Percentiles rank a stretch among this genome's conserved stretches.
phyloP scores from a whole-genome alignment of 2,113 vertebrate species.

The Solea senegalensis region DNA sequence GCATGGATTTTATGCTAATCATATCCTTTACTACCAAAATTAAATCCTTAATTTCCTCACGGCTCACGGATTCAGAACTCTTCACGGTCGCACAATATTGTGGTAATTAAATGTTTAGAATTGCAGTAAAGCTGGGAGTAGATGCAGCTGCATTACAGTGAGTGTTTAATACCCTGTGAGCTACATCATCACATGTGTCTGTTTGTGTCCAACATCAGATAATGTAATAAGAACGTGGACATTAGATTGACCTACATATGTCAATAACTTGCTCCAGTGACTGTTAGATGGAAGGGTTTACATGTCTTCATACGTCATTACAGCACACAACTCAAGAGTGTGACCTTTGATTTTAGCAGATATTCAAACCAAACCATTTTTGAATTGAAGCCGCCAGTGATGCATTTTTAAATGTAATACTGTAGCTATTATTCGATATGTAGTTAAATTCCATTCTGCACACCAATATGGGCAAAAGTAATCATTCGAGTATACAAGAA shows the following conservation, averaged over 20 bases:
- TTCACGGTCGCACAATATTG: too few relatives aligned
- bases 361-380: slow-evolving; percentile 18
- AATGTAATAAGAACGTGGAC: slow-evolving; percentile 3
- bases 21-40: too few relatives aligned
- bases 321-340: slow-evolving; percentile 16
- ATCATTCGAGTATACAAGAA: too few relatives aligned
- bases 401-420: not conserved
- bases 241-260: slow-evolving; percentile 40
- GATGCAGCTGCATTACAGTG: not conserved
- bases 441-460: too few relatives aligned
- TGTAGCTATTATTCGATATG: not conserved
- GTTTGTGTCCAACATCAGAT: slow-evolving; percentile 17
- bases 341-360: slow-evolving; percentile 29
- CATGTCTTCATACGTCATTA: slow-evolving; percentile 36
- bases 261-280: slow-evolving; percentile 40
- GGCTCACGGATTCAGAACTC: too few relatives aligned
- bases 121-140: not conserved
- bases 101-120: not conserved
- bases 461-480: too few relatives aligned
- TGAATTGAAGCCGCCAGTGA: not conserved
- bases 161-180: not conserved
- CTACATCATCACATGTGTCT: not conserved
- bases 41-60: too few relatives aligned
- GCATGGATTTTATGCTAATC: too few relatives aligned
- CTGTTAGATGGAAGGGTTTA: slow-evolving; percentile 17